Percentiles rank a stretch among this genome's conserved stretches.
Evolutionary conservation across 2,797 vertebrate species (phyloP).

Genomic region (Denticeps clupeoides): DNA sequence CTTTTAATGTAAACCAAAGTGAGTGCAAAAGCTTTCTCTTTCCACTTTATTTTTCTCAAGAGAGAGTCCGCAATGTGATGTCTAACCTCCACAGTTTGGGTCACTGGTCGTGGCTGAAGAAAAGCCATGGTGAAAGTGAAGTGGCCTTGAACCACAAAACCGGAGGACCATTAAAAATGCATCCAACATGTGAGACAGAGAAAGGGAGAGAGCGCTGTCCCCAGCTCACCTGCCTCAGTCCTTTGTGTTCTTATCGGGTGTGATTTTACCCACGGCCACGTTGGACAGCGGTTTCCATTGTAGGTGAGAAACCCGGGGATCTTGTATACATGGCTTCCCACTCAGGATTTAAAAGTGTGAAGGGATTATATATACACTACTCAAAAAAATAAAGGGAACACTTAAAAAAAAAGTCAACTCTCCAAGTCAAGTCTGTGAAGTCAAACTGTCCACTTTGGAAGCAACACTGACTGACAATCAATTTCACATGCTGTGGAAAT

Average conservation of each 20-base stretch:
- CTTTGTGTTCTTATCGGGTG: neutral
- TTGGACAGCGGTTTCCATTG: neutral
- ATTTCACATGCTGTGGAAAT: too few species aligned
- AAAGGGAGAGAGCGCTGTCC: neutral
- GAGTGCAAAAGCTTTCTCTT: neutral
- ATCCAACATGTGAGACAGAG: too few species aligned
- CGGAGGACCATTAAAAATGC: neutral
- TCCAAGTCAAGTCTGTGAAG: too few species aligned
- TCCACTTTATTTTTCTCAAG: conserved; percentile 17
- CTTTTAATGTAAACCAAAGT: neutral
- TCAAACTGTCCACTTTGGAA: too few species aligned
- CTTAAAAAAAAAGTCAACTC: too few species aligned
- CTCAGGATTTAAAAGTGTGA: neutral
- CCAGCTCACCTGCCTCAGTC: neutral
- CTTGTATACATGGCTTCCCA: neutral
- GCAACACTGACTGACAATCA: too few species aligned
- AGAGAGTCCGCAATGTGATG: conserved; percentile 27
- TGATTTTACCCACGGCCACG: neutral
- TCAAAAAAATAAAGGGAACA: too few species aligned
- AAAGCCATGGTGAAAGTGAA: conserved; percentile 34
- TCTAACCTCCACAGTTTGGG: conserved; percentile 27
- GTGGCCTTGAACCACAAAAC: conserved; percentile 14
- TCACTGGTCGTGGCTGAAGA: conserved; percentile 33
- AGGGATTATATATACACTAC: too few species aligned
- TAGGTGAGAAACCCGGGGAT: neutral